Base-by-base conservation (phyloP, 2,888 invertebrate genomes). In the Ariolimax columbianus region DNA sequence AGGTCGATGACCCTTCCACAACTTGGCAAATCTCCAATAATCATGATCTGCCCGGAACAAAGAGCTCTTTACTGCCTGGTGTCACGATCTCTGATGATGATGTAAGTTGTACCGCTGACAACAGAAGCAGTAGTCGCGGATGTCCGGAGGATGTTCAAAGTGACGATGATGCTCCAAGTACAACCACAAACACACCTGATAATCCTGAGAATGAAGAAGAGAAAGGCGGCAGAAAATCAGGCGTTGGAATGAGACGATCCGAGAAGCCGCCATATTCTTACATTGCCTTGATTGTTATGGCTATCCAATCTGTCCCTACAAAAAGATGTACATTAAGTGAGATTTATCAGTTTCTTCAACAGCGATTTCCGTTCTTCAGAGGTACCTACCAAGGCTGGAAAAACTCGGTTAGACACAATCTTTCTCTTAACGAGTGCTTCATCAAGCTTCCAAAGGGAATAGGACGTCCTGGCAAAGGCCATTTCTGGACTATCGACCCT, bases 401-500 rank as follows among this genome's bases (percentile, higher is more conserved):
- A 94, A 99, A 99, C 94, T 99, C 98, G 0, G 99, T 99, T 59
- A 96, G 99, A 0, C 99, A 99, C 95, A 99, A 99, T 94, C 95
- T 99, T 77, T 98, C 98, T 86, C 95, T 99, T 72, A 99, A 99
- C 95, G 99, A 99, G 95, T 99, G 99, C 94, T 99, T 99, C 94
- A 97, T 98, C 90, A 99, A 99, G 94, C 95, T 99, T 89, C 98
- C 98, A 0, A 98, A 98, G 93, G 96, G 96, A 0, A 95, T 98
- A 26, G 99, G 99, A 0, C 95, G 98, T 82, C 98, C 98, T 0
- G 98, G 98, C 0, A 99, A 99, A 93, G 99, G 99, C 0, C 99
- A 99, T 94, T 99, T 98, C 94, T 99, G 99, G 99, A 98, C 98
- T 66, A 98, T 99, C 83, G 98, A 99, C 92, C 98, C 98, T 0